Base-by-base conservation (phyloP, 2,113 vertebrate species). In the Rhinoptilus africanus region DNA sequence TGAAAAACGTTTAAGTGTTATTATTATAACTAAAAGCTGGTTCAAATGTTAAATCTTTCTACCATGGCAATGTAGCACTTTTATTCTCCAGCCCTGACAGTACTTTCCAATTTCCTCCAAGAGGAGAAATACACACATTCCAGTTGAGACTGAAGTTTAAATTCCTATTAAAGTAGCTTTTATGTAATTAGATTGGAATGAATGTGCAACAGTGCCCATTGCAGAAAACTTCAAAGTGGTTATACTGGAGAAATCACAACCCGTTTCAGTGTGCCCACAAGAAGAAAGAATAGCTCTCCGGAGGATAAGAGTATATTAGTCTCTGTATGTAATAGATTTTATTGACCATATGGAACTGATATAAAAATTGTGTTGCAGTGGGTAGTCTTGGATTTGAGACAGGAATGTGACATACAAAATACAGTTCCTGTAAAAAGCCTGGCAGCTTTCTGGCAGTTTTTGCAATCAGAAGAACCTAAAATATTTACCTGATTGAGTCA, bases 401-500 rank as follows among this genome's bases (percentile, higher is more conserved):
- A 96, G 97, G 88, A 98, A 97, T 96, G 97, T 96, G 96, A 98
- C 97, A 97, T 35, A 85, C 94, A 97, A 93, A 97, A 96, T 89
- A 94, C 76, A 92, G 72, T 97, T 96, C 95, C 95, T 93, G 95
- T 57, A 93, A 95, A 92, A 93, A 96, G 88, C 85, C 88, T 95
- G 94, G 97, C 96, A 95, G 97, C 93, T 96, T 97, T 98, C 93
- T 95, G 82, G 88, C 69, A 92, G 90, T 73, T 96, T 79, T 75
- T 93, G 72, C 79, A 89, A 93, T 82, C 75, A 92, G 84, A 93
- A 92, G 92, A 96, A 94, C 85, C 89, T 82, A 53, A 82, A 94
- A 88, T 82, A 81, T 96, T 97, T 98, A 98, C 99, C 99, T 99
- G 99, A 98, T 97, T 99, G 98, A 93, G 98, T 98, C 89, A 98